A percentile compares a stretch with the other conserved stretches of the same genome.
Evolutionary conservation across 2,888 invertebrate genomes (phyloP).

Genomic region (Synergus itoensis): DNA sequence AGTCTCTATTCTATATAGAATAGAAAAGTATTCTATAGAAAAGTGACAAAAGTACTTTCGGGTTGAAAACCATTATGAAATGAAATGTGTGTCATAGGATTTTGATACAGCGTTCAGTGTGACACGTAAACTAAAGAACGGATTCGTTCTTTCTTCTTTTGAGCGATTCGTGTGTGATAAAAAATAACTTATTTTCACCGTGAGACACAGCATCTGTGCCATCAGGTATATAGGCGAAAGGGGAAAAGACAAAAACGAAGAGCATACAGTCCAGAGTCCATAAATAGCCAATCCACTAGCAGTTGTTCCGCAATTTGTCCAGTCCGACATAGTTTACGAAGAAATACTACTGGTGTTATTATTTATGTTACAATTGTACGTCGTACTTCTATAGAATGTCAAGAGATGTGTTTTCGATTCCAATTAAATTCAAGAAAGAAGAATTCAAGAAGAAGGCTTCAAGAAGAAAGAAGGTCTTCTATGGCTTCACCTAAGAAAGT

Average conservation of each 20-base stretch:
- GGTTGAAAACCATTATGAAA: not conserved
- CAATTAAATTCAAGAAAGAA: not conserved
- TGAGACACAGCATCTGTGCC: not conserved
- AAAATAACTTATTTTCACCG: not conserved
- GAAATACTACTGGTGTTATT: not conserved
- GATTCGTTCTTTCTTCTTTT: not conserved
- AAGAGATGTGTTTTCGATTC: not conserved
- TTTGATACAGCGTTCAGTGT: not conserved
- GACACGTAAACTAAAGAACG: not conserved
- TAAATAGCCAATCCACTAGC: constrained; percentile 1
- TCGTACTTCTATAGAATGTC: not conserved
- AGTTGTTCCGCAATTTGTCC: constrained; percentile 7
- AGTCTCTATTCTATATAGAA: too few relatives aligned
- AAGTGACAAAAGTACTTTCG: not conserved
- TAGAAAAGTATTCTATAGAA: too few relatives aligned
- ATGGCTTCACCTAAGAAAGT: too few relatives aligned
- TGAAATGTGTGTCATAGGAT: constrained; percentile 2
- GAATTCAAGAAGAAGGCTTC: too few relatives aligned
- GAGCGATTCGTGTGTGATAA: not conserved
- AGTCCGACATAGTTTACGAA: not conserved
- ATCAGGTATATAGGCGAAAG: not conserved
- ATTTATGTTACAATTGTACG: not conserved
- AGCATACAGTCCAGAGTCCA: not conserved
- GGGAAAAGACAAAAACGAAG: constrained; percentile 1
- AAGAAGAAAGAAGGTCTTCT: too few relatives aligned